Conservation (phyloP, 2,113 vertebrate genomes). For the Odontophorus gujanensis region DNA sequence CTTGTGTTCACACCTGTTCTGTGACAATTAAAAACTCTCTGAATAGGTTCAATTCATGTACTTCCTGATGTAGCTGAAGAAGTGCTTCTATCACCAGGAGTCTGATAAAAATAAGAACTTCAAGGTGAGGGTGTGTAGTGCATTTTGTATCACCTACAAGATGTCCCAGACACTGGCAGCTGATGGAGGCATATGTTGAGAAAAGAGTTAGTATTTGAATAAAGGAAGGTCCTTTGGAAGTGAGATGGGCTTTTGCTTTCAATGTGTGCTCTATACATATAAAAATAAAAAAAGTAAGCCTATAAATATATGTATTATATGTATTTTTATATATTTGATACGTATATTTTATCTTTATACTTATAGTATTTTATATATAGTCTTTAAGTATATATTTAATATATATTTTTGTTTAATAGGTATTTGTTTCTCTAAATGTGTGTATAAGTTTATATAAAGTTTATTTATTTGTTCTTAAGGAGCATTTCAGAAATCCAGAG, state of each 20-base stretch:
- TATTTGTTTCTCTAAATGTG: too few relatives aligned
- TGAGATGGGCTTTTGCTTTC: neutral
- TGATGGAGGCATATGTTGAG: neutral
- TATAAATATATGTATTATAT: too few relatives aligned
- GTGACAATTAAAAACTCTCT: neutral
- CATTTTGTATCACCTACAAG: neutral
- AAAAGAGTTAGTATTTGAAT: neutral
- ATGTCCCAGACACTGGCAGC: neutral
- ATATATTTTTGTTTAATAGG: too few relatives aligned
- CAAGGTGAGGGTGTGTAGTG: neutral
- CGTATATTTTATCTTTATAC: too few relatives aligned
- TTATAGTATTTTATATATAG: too few relatives aligned
- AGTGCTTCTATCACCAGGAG: neutral
- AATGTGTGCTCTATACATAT: neutral
- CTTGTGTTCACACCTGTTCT: neutral
- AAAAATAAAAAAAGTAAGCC: too few relatives aligned
- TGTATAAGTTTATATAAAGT: too few relatives aligned
- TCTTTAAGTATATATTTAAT: too few relatives aligned
- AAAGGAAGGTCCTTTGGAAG: neutral
- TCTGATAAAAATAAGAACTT: neutral
- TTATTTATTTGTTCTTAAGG: neutral
- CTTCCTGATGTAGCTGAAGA: neutral
- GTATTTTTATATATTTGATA: too few relatives aligned
- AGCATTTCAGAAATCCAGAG: neutral
- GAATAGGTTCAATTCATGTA: neutral